Conservation (phyloP, 1,140 invertebrate genomes). For the Sminthurides bifidus region DNA sequence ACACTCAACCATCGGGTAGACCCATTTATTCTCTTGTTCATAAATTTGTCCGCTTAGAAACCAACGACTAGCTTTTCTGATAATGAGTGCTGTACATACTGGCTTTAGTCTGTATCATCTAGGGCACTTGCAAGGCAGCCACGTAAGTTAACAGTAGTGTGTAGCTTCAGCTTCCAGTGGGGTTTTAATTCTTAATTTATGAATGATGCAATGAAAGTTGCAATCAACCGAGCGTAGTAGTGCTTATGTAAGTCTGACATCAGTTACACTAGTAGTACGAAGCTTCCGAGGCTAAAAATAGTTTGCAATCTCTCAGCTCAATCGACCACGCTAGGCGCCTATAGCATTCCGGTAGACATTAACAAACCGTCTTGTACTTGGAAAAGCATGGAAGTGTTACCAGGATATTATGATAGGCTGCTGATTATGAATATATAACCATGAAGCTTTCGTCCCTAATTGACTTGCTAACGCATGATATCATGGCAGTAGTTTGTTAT, state of each 20-base stretch:
- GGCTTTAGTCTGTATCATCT: not conserved
- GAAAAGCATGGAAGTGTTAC: not conserved
- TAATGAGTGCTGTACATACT: not conserved
- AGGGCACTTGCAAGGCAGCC: not conserved
- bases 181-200: not conserved
- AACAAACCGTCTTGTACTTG: no score
- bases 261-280: no score
- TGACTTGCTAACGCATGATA: no score
- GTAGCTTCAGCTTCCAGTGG: not conserved
- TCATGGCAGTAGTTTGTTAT: no score
- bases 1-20: slow-evolving; percentile 2
- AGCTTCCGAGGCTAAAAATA: no score
- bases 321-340: no score
- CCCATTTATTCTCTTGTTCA: slow-evolving; percentile 5
- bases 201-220: not conserved
- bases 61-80: not conserved
- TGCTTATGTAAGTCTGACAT: not conserved
- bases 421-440: not conserved
- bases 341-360: no score
- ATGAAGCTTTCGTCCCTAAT: no score
- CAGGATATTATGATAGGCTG: not conserved
- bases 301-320: no score
- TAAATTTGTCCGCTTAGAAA: not conserved
- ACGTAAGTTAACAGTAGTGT: no score
- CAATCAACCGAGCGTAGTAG: not conserved